Evolutionary conservation across 2,888 invertebrate genomes (phyloP), one percentile per base, ranked within the genome.

Genomic region (Sphinx pinastri): DNA sequence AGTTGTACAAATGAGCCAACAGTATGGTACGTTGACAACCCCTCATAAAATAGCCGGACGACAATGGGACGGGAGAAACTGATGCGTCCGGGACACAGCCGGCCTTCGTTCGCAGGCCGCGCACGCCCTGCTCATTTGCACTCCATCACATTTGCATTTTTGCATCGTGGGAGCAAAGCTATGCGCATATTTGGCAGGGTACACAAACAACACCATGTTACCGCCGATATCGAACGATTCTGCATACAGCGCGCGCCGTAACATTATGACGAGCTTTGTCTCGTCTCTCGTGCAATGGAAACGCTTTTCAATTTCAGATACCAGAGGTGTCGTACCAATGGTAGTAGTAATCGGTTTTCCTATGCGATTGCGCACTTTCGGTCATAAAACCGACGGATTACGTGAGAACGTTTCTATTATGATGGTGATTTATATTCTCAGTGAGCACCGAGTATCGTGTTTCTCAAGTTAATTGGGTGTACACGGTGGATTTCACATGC

Each of bases 111-210:
- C 76, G 76, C 78, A 84, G 71, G 79, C 86, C 69, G 51, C 73
- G 75, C 86, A 83, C 82, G 83, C 72, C 72, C 69, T 75, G 59
- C 77, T 84, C 86, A 86, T 88, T 88, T 86, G 84, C 86, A 86
- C 83, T 81, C 76, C 74, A 78, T 82, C 77, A 73, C 75, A 87
- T 87, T 85, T 83, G 83, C 87, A 85, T 87, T 77, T 83, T 78
- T 82, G 82, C 82, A 83, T 79, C 84, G 85, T 84, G 87, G 80
- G 66, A 71, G 66, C 68, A 68, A 51, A 67, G 67, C 54, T 54
- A 63, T 66, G 16, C 63, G 69, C 59, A 70, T 68, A 69, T 71
- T 69, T 55, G 70, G 55, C 69, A 63, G 58, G 25, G 59, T 66
- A 70, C 69, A 69, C 68, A 68, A 72, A 72, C 70, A 68, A 63